Evolutionary conservation across 2,113 vertebrate genomes (phyloP).

Genomic region (Rhinolophus sinicus): DNA sequence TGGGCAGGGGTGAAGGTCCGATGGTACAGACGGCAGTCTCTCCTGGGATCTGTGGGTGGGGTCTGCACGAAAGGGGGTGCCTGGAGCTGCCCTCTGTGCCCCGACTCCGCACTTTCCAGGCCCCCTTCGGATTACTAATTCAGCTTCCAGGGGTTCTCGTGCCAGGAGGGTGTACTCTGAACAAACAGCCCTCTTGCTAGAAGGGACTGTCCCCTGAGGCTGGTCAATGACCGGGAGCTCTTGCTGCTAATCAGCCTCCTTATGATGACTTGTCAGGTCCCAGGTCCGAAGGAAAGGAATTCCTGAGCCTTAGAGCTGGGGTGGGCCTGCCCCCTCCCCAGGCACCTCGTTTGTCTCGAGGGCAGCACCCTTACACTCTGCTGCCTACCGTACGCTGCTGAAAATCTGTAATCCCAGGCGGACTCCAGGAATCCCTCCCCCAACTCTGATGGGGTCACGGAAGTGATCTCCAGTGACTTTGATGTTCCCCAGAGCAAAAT

Average conservation of each 20-base stretch:
- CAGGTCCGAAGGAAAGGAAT: neutral
- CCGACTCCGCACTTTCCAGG: rapidly evolving
- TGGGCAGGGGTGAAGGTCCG: rapidly evolving
- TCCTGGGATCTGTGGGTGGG: neutral
- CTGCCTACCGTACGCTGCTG: neutral
- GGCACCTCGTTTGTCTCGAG: neutral
- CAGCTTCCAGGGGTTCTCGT: neutral
- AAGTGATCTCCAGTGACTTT: rapidly evolving
- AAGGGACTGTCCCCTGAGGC: too few relatives aligned
- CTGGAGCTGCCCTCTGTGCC: rapidly evolving
- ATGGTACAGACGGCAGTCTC: neutral
- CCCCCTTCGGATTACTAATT: neutral
- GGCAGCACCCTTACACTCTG: rapidly evolving
- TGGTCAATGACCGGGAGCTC: neutral
- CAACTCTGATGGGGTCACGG: rapidly evolving
- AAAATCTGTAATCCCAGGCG: rapidly evolving
- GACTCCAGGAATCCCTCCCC: neutral
- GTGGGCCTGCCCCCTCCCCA: neutral
- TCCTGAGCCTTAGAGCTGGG: neutral
- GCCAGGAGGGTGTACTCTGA: too few relatives aligned
- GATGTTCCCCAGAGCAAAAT: too few relatives aligned
- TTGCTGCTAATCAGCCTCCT: neutral
- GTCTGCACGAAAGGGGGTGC: too few relatives aligned
- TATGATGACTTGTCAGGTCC: rapidly evolving
- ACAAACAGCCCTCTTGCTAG: neutral